Conservation (phyloP, 23 tunicate genomes). For the Halocynthia aurantium region DNA sequence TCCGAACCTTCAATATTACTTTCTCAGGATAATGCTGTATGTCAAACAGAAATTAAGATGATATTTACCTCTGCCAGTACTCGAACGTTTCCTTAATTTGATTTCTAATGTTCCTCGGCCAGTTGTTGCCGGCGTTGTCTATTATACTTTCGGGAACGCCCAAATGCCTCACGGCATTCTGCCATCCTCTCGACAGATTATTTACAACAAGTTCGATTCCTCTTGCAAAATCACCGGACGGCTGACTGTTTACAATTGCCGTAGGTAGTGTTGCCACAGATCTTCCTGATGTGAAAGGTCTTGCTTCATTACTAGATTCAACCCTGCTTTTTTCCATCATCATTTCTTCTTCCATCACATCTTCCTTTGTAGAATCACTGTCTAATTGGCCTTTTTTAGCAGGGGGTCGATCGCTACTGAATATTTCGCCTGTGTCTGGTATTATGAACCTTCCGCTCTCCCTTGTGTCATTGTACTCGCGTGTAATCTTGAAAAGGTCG, state of each 20-base stretch:
- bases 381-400: no score
- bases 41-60: not conserved
- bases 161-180: constrained; percentile 23
- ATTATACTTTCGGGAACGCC: constrained; percentile 24
- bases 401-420: no score
- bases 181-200: constrained; percentile 16
- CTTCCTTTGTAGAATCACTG: no score
- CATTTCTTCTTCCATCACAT: no score
- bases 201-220: constrained; percentile 11
- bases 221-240: not conserved
- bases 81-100: constrained; percentile 26
- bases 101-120: constrained; percentile 22
- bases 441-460: no score
- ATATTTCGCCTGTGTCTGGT: no score
- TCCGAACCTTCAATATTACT: not conserved
- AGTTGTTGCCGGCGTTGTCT: constrained; percentile 8
- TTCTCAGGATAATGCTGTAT: not conserved
- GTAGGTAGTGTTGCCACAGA: no score
- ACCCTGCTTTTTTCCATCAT: no score
- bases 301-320: no score
- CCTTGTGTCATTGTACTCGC: no score
- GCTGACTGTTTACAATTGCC: no score
- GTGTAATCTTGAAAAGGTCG: not conserved
- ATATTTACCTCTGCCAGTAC: constrained; percentile 29
- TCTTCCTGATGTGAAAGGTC: no score